Evolutionary conservation across 2,888 invertebrate species (phyloP), one percentile per base, ranked within the genome.

Genomic region (Anthoptus insignis): DNA sequence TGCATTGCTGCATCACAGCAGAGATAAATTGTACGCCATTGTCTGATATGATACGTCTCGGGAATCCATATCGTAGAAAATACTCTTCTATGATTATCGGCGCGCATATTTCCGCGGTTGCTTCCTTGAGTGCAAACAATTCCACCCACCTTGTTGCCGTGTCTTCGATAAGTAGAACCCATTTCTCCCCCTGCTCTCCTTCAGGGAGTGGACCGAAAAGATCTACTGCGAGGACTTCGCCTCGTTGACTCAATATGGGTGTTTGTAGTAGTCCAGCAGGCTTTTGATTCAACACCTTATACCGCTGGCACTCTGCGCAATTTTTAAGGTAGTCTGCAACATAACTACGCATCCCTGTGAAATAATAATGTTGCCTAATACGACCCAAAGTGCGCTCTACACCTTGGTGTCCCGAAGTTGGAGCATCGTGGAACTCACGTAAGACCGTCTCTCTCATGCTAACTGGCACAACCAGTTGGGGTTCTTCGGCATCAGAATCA

Each of bases 21-120:
- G 74, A 58, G 0, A 76, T 65, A 61, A 79, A 79, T 19, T 79
- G 77, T 0, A 63, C 53, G 0, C 76, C 76, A 32, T 76, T 76
- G 22, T 76, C 75, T 0, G 73, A 73, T 4, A 75, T 64, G 1
- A 76, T 11, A 3, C 74, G 47, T 1, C 76, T 69, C 1, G 73
- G 73, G 2, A 76, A 32, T 0, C 76, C 76, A 45, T 69, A 76
- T 0, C 76, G 60, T 5, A 77, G 29, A 27, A 76, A 78, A 8
- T 65, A 56, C 22, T 74, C 73, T 4, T 73, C 66, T 7, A 73
- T 69, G 0, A 76, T 27, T 4, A 59, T 29, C 3, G 47, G 54
- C 1, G 74, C 73, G 56, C 75, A 73, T 1, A 21, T 22, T 49
- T 71, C 67, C 3, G 75, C 72, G 5, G 73, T 72, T 2, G 79